These are phyloP conservation scores for Myodes glareolus DNA, from an alignment of 2,113 vertebrate genomes.

Conservation along the genomic window DNA sequence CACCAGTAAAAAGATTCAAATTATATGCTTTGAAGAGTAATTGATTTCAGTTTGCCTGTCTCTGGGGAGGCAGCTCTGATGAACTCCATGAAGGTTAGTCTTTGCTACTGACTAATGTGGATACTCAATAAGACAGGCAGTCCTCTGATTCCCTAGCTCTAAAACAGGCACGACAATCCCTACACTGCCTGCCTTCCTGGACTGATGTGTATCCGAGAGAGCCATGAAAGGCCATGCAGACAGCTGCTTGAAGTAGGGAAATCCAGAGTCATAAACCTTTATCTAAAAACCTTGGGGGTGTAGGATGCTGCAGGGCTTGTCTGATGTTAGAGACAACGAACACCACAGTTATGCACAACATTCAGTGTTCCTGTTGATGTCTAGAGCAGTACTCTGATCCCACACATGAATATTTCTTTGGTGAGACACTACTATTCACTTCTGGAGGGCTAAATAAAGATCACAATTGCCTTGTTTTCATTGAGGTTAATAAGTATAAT, in stretches of 20 bases:
- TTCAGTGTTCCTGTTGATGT: neutral
- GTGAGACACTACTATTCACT: neutral
- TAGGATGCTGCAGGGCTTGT: neutral
- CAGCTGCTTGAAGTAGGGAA: neutral
- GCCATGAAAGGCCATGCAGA: neutral
- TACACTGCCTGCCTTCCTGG: neutral
- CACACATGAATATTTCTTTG: neutral
- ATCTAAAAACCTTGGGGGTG: neutral
- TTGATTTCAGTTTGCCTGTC: constrained; percentile 49
- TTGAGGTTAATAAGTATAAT: neutral
- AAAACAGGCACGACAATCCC: neutral
- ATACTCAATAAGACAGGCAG: neutral
- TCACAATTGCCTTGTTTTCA: neutral
- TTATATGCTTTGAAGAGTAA: constrained; percentile 48
- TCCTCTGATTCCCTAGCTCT: neutral
- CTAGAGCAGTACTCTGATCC: neutral
- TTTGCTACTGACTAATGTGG: constrained; percentile 11
- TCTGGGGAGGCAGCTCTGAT: constrained; percentile 51
- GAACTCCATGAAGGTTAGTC: neutral
- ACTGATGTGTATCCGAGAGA: neutral
- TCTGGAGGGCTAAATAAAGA: neutral
- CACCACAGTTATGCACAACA: neutral
- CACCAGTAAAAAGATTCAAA: constrained; percentile 64
- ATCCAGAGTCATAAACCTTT: neutral
- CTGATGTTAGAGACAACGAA: constrained; percentile 21